Evolutionary conservation across 2,888 invertebrate species (phyloP), one percentile per base, ranked within the genome.

Genomic region (Parnassius smintheus): DNA sequence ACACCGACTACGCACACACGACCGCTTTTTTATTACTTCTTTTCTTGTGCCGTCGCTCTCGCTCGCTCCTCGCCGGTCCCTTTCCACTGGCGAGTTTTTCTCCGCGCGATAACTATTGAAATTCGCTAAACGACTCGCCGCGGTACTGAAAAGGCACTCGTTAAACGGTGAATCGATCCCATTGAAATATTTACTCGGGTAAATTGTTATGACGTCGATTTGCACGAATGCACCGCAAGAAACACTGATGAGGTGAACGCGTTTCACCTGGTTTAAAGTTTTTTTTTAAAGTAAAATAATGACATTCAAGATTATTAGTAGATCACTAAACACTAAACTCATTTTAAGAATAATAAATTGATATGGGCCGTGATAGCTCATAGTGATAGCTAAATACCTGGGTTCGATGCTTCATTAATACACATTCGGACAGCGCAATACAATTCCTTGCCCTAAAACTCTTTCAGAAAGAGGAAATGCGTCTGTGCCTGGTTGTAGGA

Each of bases 81-180:
- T 76, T 77, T 88, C 87, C 72, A 56, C 74, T 71, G 79, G 77
- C 76, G 86, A 88, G 90, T 90, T 90, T 91, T 91, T 91, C 91
- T 90, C 87, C 81, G 77, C 81, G 88, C 84, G 91, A 88, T 91
- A 91, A 90, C 91, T 91, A 91, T 91, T 90, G 91, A 91, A 91
- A 91, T 91, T 91, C 88, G 91, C 91, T 91, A 91, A 91, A 91
- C 85, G 88, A 88, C 85, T 90, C 88, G 83, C 88, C 86, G 86
- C 88, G 86, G 86, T 83, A 88, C 84, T 89, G 91, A 89, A 91
- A 91, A 89, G 90, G 86, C 86, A 82, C 88, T 88, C 86, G 88
- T 90, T 91, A 91, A 91, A 89, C 86, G 86, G 84, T 85, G 85
- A 88, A 82, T 82, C 83, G 89, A 91, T 90, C 82, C 81, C 86